These are phyloP conservation scores for Lasioglossum oenotherae DNA, from an alignment of 2,888 invertebrate genomes.

Conservation along the genomic window DNA sequence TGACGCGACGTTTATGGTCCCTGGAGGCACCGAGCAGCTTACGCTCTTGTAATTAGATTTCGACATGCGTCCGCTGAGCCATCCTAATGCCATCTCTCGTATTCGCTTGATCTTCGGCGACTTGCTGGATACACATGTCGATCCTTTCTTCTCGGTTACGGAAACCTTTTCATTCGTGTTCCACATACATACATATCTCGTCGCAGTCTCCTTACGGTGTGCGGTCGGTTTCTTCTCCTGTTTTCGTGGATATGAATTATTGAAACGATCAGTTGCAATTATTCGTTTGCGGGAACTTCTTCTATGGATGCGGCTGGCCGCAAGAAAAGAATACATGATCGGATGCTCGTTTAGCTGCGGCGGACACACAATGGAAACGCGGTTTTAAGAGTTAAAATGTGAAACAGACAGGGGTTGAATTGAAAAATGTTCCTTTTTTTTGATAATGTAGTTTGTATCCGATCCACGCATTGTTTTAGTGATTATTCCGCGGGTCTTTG, in stretches of 20 bases:
- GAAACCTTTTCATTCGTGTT: constrained; percentile 22
- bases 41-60: constrained; percentile 80
- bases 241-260: constrained; percentile 29
- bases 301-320: neutral
- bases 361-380: neutral
- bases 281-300: neutral
- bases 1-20: constrained; percentile 61
- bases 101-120: constrained; percentile 33
- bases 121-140: constrained; percentile 1
- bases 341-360: neutral
- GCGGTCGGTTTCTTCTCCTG: neutral
- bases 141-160: constrained; percentile 13
- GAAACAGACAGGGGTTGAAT: too few relatives aligned
- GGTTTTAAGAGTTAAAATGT: neutral
- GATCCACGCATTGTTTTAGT: too few relatives aligned
- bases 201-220: neutral
- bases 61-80: constrained; percentile 70
- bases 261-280: neutral
- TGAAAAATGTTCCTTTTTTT: too few relatives aligned
- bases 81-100: constrained; percentile 62
- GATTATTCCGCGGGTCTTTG: too few relatives aligned
- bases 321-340: constrained; percentile 9
- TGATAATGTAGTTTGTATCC: too few relatives aligned
- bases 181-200: neutral
- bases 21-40: constrained; percentile 68